A percentile compares a stretch with the other conserved stretches of the same genome.
Evolutionary conservation across 2,888 invertebrate genomes (phyloP).

Genomic region (Aradus depressus): DNA sequence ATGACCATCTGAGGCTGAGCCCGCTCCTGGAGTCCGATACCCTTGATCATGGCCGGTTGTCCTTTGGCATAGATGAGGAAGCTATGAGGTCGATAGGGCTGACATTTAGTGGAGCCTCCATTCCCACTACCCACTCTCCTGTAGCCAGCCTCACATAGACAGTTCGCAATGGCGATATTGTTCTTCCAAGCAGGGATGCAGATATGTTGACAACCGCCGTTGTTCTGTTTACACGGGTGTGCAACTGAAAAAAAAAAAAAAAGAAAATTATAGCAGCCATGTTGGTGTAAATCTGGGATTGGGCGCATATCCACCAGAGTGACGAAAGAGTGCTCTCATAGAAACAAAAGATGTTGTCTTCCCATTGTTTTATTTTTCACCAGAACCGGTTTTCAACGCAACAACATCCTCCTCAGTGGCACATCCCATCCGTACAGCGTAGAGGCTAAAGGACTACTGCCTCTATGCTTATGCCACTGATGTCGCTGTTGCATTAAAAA

Average conservation of each 20-base stretch:
- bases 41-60: slow-evolving; percentile 59
- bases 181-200: slow-evolving; percentile 55
- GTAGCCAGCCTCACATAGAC: slow-evolving; percentile 63
- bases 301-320: neutral
- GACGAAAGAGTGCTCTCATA: neutral
- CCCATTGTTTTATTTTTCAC: too few relatives aligned
- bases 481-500: too few relatives aligned
- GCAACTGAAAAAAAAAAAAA: slow-evolving; percentile 33
- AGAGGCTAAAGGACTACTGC: too few relatives aligned
- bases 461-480: too few relatives aligned
- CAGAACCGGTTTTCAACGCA: too few relatives aligned
- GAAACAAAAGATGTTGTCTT: too few relatives aligned
- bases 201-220: slow-evolving; percentile 64
- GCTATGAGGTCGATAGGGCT: neutral
- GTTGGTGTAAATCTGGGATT: too few relatives aligned
- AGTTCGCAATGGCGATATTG: slow-evolving; percentile 47
- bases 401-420: too few relatives aligned
- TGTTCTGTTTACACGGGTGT: slow-evolving; percentile 55
- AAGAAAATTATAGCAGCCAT: slow-evolving; percentile 13
- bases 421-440: too few relatives aligned
- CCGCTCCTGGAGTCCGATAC: slow-evolving; percentile 33
- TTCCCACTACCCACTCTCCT: slow-evolving; percentile 45
- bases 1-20: slow-evolving; percentile 40
- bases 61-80: slow-evolving; percentile 56
- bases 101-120: slow-evolving; percentile 50